Percentiles rank a stretch among this genome's conserved stretches.
Evolutionary conservation across 2,797 vertebrate species (phyloP).

Genomic region (Megaceryle alcyon): DNA sequence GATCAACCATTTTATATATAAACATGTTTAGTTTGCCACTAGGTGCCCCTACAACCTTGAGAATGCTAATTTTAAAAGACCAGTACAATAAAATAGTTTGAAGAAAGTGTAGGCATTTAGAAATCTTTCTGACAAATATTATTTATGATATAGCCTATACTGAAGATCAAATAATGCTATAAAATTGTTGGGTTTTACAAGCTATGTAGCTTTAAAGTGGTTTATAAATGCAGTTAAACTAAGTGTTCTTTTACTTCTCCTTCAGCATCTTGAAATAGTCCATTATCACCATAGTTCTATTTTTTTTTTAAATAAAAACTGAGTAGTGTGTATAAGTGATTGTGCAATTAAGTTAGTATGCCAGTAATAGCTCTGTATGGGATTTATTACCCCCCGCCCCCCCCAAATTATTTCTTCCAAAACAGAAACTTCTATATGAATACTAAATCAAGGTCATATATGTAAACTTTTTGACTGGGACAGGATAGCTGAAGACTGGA

Average conservation of each 20-base stretch:
- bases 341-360: background rate
- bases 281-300: background rate
- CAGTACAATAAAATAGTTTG: background rate
- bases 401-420: background rate
- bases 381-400: background rate
- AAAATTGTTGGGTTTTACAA: background rate
- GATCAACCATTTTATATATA: background rate
- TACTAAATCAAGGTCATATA: background rate
- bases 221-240: conserved; percentile 16
- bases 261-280: background rate
- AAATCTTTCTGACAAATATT: conserved; percentile 15
- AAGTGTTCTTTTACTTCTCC: background rate
- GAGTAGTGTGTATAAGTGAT: background rate
- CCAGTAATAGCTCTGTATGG: background rate
- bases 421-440: background rate
- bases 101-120: background rate
- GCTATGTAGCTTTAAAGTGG: conserved; percentile 11
- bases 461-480: background rate
- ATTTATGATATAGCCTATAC: background rate
- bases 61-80: background rate
- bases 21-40: conserved; percentile 33
- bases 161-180: background rate
- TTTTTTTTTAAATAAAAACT: background rate
- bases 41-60: conserved; percentile 68
- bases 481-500: background rate